Evolutionary conservation across 2,113 vertebrate species (phyloP).

Genomic region (Daphoenositta chrysoptera): DNA sequence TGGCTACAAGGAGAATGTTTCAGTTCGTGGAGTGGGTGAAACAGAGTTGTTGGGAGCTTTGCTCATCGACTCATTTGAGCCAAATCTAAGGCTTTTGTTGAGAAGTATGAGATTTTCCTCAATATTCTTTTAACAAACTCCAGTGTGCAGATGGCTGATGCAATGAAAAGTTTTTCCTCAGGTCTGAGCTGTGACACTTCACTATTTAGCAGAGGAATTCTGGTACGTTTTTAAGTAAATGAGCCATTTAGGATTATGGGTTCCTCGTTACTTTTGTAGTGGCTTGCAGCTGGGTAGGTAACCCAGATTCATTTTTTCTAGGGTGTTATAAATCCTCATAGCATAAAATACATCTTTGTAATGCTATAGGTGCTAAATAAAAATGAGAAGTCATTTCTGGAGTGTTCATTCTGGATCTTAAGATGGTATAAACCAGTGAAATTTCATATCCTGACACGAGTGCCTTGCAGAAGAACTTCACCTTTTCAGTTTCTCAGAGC

Average conservation of each 20-base stretch:
- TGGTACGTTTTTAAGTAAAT: background rate
- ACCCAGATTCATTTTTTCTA: background rate
- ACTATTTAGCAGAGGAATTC: background rate
- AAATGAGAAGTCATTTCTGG: background rate
- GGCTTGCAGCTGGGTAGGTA: background rate
- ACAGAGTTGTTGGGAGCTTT: background rate
- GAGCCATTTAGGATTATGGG: background rate
- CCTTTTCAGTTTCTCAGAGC: background rate
- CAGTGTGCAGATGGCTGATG: background rate
- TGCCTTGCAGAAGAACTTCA: background rate
- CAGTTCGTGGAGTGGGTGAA: background rate
- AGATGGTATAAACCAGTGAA: background rate
- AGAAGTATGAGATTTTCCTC: background rate
- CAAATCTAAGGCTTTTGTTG: background rate
- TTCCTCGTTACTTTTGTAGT: background rate
- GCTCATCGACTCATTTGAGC: background rate
- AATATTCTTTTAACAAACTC: background rate
- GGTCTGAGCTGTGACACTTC: background rate
- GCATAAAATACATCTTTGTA: background rate
- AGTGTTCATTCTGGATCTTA: background rate
- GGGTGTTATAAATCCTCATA: background rate
- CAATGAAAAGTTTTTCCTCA: background rate
- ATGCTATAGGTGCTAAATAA: background rate
- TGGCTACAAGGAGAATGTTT: background rate
- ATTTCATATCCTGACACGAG: background rate